A percentile compares a stretch with the other conserved stretches of the same genome.
Conservation (phyloP, 2,888 invertebrate species). For the Drosophila seclusa region DNA sequence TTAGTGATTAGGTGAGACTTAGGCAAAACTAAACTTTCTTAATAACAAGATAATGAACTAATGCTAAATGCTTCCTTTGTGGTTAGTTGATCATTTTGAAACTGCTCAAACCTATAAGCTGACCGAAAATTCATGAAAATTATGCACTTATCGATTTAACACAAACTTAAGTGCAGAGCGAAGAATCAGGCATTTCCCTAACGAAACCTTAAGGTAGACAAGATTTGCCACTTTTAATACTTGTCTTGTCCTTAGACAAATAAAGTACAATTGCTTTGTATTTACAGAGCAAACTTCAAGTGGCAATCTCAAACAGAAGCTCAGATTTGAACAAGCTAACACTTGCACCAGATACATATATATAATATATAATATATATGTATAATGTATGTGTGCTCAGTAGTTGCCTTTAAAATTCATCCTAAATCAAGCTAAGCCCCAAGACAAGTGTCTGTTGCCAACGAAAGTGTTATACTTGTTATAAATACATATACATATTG, state of each 20-base stretch:
- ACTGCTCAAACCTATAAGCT: not conserved
- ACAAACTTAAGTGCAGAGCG: not conserved
- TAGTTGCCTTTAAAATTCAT: conserved; percentile 25
- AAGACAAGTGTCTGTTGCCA: conserved; percentile 13
- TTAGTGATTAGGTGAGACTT: not conserved
- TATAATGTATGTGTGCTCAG: not conserved
- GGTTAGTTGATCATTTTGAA: not conserved
- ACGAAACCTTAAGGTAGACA: no score
- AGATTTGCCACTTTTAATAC: not conserved
- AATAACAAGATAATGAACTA: not conserved
- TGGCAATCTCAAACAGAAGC: conserved; percentile 21
- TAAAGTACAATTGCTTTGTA: not conserved
- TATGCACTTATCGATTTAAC: not conserved
- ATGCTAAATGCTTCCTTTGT: not conserved
- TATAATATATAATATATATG: not conserved
- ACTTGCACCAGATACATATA: not conserved
- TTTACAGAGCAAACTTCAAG: conserved; percentile 10
- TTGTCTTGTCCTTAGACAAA: not conserved
- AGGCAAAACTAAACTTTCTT: no score
- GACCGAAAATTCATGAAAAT: not conserved
- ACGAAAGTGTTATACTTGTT: conserved; percentile 33
- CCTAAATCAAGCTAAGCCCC: conserved; percentile 23
- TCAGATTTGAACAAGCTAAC: not conserved
- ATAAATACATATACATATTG: conserved; percentile 20
- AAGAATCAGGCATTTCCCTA: not conserved